These are phyloP conservation scores for Stegodyphus mimosarum DNA, from an alignment of 1,140 invertebrate species.

Conservation along the genomic window DNA sequence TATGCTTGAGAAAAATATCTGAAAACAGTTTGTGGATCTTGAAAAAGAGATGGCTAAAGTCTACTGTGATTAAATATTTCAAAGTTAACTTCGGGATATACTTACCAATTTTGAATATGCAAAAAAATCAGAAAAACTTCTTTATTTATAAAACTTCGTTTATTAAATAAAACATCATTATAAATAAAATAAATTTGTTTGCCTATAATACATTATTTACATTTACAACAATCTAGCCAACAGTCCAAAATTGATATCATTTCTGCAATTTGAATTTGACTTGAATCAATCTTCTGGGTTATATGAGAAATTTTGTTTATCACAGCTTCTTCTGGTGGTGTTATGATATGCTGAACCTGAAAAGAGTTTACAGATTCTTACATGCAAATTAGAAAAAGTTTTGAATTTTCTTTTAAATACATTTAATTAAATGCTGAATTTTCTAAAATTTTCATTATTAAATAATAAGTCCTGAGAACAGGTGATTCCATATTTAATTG, in stretches of 20 bases:
- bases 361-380: neutral
- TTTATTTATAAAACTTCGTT: no score
- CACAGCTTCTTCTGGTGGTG: conserved; percentile 79
- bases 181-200: no score
- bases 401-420: neutral
- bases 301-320: conserved; percentile 76
- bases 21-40: no score
- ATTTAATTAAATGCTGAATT: neutral
- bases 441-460: no score
- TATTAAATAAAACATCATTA: no score
- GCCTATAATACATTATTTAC: conserved; percentile 12
- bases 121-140: no score
- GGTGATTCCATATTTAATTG: neutral
- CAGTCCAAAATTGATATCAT: conserved; percentile 77
- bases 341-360: conserved; percentile 81
- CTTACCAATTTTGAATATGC: no score
- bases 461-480: neutral
- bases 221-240: conserved; percentile 24
- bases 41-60: no score
- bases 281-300: conserved; percentile 76
- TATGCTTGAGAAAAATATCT: no score
- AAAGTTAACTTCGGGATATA: no score
- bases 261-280: conserved; percentile 78
- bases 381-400: no score
- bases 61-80: no score